Percentiles rank a stretch among this genome's conserved stretches.
Evolutionary conservation across 2,888 invertebrate genomes (phyloP).

Genomic region (Drosophila fulvimacula): DNA sequence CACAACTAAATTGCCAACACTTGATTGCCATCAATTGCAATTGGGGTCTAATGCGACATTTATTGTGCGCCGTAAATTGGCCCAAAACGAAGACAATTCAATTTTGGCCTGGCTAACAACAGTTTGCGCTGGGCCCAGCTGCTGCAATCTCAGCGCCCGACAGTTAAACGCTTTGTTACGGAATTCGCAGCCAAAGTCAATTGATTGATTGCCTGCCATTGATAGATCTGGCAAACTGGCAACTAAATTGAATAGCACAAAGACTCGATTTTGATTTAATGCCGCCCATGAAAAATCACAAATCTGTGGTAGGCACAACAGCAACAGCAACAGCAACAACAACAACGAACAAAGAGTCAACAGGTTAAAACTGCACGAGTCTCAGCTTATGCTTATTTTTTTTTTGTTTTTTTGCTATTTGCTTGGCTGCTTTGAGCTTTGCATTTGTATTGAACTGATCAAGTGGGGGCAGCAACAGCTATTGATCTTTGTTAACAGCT

Average conservation of each 20-base stretch:
- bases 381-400: too few relatives aligned
- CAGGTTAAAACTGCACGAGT: slow-evolving; percentile 32
- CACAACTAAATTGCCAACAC: slow-evolving; percentile 7
- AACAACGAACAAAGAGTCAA: slow-evolving; percentile 42
- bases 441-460: slow-evolving; percentile 13
- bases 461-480: slow-evolving; percentile 13
- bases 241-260: slow-evolving; percentile 30
- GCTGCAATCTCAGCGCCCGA: slow-evolving; percentile 28
- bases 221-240: slow-evolving; percentile 16
- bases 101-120: slow-evolving; percentile 27
- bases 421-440: not conserved
- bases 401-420: not conserved
- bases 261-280: slow-evolving; percentile 50
- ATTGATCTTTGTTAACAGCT: slow-evolving; percentile 21
- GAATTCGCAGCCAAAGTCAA: slow-evolving; percentile 18
- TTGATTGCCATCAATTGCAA: slow-evolving; percentile 28
- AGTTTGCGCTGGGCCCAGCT: slow-evolving; percentile 15
- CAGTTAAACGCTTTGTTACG: slow-evolving; percentile 42
- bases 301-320: not conserved
- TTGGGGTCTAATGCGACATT: slow-evolving; percentile 50
- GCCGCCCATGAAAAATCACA: slow-evolving; percentile 67
- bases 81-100: slow-evolving; percentile 43
- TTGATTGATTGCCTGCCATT: slow-evolving; percentile 55
- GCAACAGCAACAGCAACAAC: slow-evolving; percentile 12
- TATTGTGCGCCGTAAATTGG: slow-evolving; percentile 31